Percentiles rank a stretch among this genome's conserved stretches.
phyloP scores from a whole-genome alignment of 2,888 invertebrate genomes.

The Barypeithes pellucidus region DNA sequence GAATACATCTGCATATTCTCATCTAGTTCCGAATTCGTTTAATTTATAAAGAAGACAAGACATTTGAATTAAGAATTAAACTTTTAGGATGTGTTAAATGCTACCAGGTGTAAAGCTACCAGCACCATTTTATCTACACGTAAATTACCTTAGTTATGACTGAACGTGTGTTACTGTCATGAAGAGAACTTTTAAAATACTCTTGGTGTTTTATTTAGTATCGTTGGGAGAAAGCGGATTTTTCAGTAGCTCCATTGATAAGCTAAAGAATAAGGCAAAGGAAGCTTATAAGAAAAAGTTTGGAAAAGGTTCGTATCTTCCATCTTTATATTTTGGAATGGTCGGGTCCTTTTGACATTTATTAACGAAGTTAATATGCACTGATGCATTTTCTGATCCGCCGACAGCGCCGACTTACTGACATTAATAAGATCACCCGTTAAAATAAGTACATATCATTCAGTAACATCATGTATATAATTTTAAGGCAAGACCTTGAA shows the following conservation, averaged over 20 bases:
- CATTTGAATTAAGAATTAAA: too few relatives aligned
- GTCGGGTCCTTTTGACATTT: too few relatives aligned
- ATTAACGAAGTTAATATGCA: too few relatives aligned
- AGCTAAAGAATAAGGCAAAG: constrained; percentile 66
- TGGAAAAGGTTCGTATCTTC: constrained; percentile 57
- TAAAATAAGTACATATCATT: neutral
- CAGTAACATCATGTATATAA: neutral
- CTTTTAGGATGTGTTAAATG: too few relatives aligned
- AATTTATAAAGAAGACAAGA: too few relatives aligned
- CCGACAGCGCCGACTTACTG: too few relatives aligned
- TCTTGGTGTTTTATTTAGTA: constrained; percentile 12
- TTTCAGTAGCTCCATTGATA: constrained; percentile 57
- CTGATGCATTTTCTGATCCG: too few relatives aligned
- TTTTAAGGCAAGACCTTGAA: constrained; percentile 63
- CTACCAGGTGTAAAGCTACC: too few relatives aligned
- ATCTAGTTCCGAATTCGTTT: too few relatives aligned
- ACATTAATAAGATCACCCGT: too few relatives aligned
- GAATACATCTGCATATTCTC: too few relatives aligned
- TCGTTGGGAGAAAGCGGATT: constrained; percentile 28
- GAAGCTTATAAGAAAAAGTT: constrained; percentile 65
- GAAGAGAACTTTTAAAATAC: constrained; percentile 4
- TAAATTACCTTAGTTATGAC: constrained; percentile 3
- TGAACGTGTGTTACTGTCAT: neutral
- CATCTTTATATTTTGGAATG: too few relatives aligned
- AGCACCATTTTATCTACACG: neutral